Conservation (phyloP, 2,888 invertebrate genomes). For the Tipula unca region DNA sequence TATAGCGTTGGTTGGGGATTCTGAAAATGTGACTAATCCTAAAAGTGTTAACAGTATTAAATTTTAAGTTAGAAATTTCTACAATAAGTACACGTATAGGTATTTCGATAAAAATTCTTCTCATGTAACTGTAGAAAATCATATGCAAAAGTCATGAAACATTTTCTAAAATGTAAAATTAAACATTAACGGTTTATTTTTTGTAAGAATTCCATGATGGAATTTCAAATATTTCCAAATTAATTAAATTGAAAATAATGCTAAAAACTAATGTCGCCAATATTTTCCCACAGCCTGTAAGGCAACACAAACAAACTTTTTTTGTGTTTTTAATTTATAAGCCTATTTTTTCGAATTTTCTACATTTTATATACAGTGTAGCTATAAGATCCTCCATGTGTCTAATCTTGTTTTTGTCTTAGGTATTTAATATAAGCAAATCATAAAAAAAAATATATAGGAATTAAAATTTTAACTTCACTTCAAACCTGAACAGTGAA, state of each 20-base stretch:
- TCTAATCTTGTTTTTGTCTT: not conserved
- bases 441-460: not conserved
- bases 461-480: not conserved
- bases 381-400: not conserved
- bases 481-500: not conserved
- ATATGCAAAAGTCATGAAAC: too few relatives aligned
- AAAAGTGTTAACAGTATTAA: too few relatives aligned
- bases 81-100: too few relatives aligned
- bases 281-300: not conserved
- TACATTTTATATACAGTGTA: not conserved
- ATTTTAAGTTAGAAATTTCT: too few relatives aligned
- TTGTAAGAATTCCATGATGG: not conserved
- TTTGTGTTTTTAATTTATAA: not conserved
- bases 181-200: not conserved
- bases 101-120: too few relatives aligned
- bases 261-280: not conserved
- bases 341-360: not conserved
- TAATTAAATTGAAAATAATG: not conserved
- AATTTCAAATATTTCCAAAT: not conserved
- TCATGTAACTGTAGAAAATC: too few relatives aligned
- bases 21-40: too few relatives aligned
- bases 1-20: too few relatives aligned
- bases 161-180: not conserved
- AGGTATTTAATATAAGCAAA: not conserved
- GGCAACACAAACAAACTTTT: not conserved